Evolutionary conservation across 2,888 invertebrate genomes (phyloP), one percentile per base, ranked within the genome.

Genomic region (Papilio protenor): DNA sequence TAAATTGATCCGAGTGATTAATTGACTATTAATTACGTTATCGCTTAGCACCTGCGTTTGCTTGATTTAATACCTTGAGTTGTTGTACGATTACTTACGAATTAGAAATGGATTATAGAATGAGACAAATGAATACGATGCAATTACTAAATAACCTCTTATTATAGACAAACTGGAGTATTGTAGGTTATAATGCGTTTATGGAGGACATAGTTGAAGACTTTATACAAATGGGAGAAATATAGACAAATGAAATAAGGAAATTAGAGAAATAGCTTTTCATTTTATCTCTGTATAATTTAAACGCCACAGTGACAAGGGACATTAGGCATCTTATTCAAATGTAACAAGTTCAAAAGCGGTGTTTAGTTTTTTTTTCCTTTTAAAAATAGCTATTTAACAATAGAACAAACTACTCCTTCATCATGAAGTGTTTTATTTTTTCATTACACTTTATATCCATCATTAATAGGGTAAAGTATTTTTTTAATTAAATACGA

Each of bases 11-110:
- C 82, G 85, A 87, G 86, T 92, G 92, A 94, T 93, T 94, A 92
- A 94, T 94, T 88, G 92, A 90, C 84, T 87, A 90, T 93, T 94
- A 94, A 94, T 94, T 92, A 91, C 94, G 86, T 85, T 85, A 90
- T 90, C 94, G 92, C 88, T 94, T 93, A 94, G 91, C 89, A 85
- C 87, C 88, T 88, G 84, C 81, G 83, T 87, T 85, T 86, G 86
- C 87, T 88, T 87, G 84, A 87, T 87, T 89, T 85, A 75, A n/a
- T 71, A 52, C 27, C 49, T 71, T 18, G 27, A 52, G 52, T 52
- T 49, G 18, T 52, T 52, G 10, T 71, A 21, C 18, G 40, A 66
- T 69, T 69, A 69, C 27, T 64, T 64, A 64, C 23, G 11, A 16
- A 33, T 69, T 11, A 45, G 66, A 21, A 59, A 3, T 27, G 8